A percentile compares a stretch with the other conserved stretches of the same genome.
phyloP scores from a whole-genome alignment of 2,888 invertebrate genomes.

The Pterostichus niger region DNA sequence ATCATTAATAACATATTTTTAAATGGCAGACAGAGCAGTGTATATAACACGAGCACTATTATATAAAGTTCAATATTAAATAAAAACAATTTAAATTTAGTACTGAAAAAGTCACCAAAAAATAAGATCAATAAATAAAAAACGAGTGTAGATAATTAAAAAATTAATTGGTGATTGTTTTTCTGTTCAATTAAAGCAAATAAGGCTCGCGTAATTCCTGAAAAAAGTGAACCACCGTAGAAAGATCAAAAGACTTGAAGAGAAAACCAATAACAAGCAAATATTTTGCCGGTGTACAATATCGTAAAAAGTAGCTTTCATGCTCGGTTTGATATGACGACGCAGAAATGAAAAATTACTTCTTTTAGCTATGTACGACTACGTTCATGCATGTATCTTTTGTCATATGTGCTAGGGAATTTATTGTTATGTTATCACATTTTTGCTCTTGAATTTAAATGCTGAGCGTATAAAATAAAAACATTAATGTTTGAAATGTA shows the following conservation, averaged over 20 bases:
- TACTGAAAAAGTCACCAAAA: too few relatives aligned
- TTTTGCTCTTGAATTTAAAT: conserved; percentile 21
- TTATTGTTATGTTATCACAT: conserved; percentile 45
- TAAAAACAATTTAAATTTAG: too few relatives aligned
- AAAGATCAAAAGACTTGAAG: conserved; percentile 32
- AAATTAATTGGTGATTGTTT: conserved; percentile 16
- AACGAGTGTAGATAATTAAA: too few relatives aligned
- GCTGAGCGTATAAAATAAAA: conserved; percentile 13
- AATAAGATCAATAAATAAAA: too few relatives aligned
- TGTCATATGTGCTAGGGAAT: not conserved
- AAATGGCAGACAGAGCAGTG: too few relatives aligned
- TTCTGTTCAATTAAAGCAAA: not conserved
- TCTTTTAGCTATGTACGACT: conserved; percentile 2
- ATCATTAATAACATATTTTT: too few relatives aligned
- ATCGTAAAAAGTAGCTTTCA: conserved; percentile 20
- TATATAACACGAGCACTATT: too few relatives aligned
- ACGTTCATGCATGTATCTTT: conserved; percentile 10
- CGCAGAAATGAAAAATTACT: conserved; percentile 24
- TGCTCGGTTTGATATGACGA: not conserved
- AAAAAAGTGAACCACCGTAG: not conserved
- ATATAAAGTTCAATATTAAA: too few relatives aligned
- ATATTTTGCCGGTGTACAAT: conserved; percentile 23
- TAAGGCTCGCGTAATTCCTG: not conserved
- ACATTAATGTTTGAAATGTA: not conserved
- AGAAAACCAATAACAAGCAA: conserved; percentile 33